These are phyloP conservation scores for Oncorhynchus nerka DNA, from an alignment of 2,113 vertebrate genomes.

Conservation along the genomic window DNA sequence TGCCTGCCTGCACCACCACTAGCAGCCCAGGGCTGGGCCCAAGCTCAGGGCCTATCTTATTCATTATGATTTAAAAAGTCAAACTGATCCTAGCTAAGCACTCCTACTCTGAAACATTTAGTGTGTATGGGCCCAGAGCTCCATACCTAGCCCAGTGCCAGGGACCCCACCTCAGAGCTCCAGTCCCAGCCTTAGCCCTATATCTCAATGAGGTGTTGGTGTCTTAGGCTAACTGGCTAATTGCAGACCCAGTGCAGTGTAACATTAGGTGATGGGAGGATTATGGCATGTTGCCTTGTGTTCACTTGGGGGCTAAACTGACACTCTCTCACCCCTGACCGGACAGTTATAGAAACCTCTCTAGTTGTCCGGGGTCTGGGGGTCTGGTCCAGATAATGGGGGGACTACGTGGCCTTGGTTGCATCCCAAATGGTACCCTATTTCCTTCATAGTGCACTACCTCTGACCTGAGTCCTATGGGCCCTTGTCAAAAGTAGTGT, in stretches of 20 bases:
- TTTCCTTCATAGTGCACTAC: no score
- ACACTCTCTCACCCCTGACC: slow-evolving; percentile 58
- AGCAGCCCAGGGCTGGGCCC: neutral
- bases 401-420: no score
- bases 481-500: no score
- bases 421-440: no score
- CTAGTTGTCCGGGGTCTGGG: slow-evolving; percentile 51
- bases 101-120: no score
- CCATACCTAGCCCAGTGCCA: no score
- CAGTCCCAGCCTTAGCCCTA: neutral
- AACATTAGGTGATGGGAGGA: slow-evolving; percentile 71
- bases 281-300: slow-evolving; percentile 73
- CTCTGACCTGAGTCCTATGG: no score
- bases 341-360: slow-evolving; percentile 67
- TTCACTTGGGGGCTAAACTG: slow-evolving; percentile 67
- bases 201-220: slow-evolving; percentile 18
- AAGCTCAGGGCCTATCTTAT: no score
- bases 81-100: no score
- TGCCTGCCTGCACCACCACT: slow-evolving; percentile 12
- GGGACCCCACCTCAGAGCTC: neutral
- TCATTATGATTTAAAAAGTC: no score
- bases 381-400: slow-evolving; percentile 51
- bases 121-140: neutral
- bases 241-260: slow-evolving; percentile 65
- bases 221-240: slow-evolving; percentile 56